Evolutionary conservation across 2,113 vertebrate genomes (phyloP).

Genomic region (Microcebus tavaratra): DNA sequence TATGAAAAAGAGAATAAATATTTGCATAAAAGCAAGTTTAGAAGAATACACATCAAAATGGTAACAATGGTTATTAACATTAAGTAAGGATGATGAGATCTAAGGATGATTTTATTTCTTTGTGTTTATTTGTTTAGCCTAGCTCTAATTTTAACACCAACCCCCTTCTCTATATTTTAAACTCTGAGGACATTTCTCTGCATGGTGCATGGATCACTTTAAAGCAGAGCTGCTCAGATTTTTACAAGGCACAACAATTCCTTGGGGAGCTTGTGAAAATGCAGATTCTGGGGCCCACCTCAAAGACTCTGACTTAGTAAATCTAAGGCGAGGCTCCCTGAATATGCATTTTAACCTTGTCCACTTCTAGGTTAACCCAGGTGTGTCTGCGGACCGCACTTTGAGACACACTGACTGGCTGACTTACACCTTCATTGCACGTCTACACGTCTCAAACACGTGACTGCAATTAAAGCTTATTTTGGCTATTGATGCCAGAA

Average conservation of each 20-base stretch:
- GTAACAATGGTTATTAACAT: not conserved
- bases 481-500: not conserved
- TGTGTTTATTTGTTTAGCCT: not conserved
- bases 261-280: not conserved
- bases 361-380: not conserved
- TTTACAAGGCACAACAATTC: not conserved
- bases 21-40: slow-evolving; percentile 10
- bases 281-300: not conserved
- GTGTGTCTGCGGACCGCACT: not conserved
- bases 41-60: not conserved
- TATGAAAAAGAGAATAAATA: not conserved
- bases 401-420: not conserved
- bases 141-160: not conserved
- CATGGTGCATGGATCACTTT: not conserved
- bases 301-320: not conserved
- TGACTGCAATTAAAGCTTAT: not conserved
- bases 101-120: not conserved
- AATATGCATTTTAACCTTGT: not conserved
- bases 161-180: not conserved
- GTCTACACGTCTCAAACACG: not conserved
- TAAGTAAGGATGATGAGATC: not conserved
- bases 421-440: not conserved
- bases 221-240: not conserved
- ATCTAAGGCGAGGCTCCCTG: not conserved
- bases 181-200: not conserved